Evolutionary conservation across 2,797 vertebrate genomes (phyloP), one percentile per base, ranked within the genome.

Genomic region (Sebastes umbrosus): DNA sequence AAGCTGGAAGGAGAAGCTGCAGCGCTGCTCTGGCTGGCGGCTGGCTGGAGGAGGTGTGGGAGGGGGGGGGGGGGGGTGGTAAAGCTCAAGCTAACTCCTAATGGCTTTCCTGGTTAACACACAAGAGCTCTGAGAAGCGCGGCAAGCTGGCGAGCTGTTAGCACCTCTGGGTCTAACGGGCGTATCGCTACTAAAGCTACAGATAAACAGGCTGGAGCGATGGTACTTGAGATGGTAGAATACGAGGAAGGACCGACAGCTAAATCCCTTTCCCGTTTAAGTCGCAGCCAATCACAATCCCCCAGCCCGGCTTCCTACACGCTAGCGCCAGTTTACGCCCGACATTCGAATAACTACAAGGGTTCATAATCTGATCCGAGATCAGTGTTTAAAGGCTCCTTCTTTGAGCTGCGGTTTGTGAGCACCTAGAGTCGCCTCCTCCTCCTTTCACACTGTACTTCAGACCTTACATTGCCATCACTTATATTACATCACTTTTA

Each of bases 401-500:
- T 88, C 80, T 52, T 9, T 52, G 7, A 69, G 69, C 87, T 82
- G 83, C 83, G 60, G 77, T 77, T 77, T 50, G 68, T 71, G 84
- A 90, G 90, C 90, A 91, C 90, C 87, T 70, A 70, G 76, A 90
- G 79, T 83, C 69, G 73, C 88, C 86, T 84, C 87, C 82, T 88
- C 82, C 84, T 39, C 75, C 76, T 83, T 92, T 86, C 76, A 85
- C 82, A 87, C 83, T 90, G 85, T 88, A 88, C 88, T 92, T 90
- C 90, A 94, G 88, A 95, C 88, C 88, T 92, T 91, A 93, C 87
- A 90, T 92, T 77, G 85, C 90, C 90, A 90, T 93, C 86, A 93
- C 82, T 94, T 95, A 93, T 94, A 94, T 93, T 93, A 95, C 93
- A 94, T 93, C 87, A 93, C 89, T 90, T 94, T 90, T 91, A 93